A percentile compares a stretch with the other conserved stretches of the same genome.
phyloP scores from a whole-genome alignment of 2,113 vertebrate genomes.

The Silurus glanis region DNA sequence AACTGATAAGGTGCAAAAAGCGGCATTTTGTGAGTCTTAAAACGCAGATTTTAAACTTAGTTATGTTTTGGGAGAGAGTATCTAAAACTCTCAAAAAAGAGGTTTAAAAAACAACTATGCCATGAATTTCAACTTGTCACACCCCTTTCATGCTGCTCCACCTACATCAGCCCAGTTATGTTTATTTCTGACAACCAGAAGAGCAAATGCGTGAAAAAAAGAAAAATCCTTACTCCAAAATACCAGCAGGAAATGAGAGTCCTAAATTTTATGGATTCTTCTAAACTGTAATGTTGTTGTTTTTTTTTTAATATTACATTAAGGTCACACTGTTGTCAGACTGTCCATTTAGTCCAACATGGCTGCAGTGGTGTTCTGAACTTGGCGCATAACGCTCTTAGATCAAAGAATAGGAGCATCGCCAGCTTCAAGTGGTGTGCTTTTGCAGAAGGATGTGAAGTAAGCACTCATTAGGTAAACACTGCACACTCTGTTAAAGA shows the following conservation, averaged over 20 bases:
- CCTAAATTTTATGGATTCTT: background rate
- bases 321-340: background rate
- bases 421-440: conserved; percentile 40
- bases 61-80: background rate
- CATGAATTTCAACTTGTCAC: background rate
- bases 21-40: background rate
- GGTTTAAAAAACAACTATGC: background rate
- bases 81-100: background rate
- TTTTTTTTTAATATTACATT: background rate
- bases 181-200: background rate
- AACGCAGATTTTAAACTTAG: background rate
- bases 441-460: conserved; percentile 44
- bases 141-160: background rate
- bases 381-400: conserved; percentile 6
- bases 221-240: background rate
- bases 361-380: background rate
- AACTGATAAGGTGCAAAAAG: background rate
- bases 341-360: background rate
- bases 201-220: background rate
- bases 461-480: conserved; percentile 46
- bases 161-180: background rate
- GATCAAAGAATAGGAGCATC: conserved; percentile 36
- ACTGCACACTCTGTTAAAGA: conserved; percentile 22
- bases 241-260: background rate
- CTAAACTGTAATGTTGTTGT: conserved; percentile 1